Evolutionary conservation across 64 coral and sea anemone species (phyloP).

Genomic region (Montipora efflorescens): DNA sequence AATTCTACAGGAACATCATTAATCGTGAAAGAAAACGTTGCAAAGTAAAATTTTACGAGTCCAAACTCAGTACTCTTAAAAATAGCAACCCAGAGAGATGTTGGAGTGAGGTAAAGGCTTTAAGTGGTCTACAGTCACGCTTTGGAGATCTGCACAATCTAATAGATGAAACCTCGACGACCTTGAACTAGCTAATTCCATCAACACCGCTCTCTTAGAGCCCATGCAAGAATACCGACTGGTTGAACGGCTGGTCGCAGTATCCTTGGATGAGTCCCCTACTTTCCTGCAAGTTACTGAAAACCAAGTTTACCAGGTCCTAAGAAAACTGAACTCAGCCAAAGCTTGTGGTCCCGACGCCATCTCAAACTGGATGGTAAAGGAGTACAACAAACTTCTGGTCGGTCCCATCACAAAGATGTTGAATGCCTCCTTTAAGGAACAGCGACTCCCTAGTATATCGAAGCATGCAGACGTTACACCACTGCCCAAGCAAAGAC

Average conservation of each 20-base stretch:
- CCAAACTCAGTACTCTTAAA: not conserved
- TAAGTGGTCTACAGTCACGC: too few species aligned
- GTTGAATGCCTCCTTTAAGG: too few species aligned
- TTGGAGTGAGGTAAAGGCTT: too few species aligned
- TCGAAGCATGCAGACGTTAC: constrained; percentile 40
- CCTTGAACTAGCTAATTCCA: too few species aligned
- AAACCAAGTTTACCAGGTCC: not conserved
- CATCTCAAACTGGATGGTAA: not conserved
- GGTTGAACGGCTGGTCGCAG: not conserved
- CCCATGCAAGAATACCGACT: too few species aligned
- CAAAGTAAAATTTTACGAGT: constrained; percentile 17
- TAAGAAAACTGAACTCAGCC: constrained; percentile 10
- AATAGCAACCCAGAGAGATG: too few species aligned
- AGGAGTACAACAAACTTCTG: too few species aligned
- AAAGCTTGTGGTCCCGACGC: constrained; percentile 32
- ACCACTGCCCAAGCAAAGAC: constrained; percentile 36
- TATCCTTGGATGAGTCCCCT: constrained; percentile 34
- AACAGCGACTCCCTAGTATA: not conserved
- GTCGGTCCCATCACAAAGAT: too few species aligned
- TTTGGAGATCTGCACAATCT: not conserved
- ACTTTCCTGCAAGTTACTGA: constrained; percentile 31
- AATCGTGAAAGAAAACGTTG: constrained; percentile 17
- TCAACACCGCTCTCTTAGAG: too few species aligned
- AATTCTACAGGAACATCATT: not conserved
- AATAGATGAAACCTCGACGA: too few species aligned